These are phyloP conservation scores for Gambusia yucatana DNA, from an alignment of 2,797 vertebrate genomes.

Conservation along the genomic window DNA sequence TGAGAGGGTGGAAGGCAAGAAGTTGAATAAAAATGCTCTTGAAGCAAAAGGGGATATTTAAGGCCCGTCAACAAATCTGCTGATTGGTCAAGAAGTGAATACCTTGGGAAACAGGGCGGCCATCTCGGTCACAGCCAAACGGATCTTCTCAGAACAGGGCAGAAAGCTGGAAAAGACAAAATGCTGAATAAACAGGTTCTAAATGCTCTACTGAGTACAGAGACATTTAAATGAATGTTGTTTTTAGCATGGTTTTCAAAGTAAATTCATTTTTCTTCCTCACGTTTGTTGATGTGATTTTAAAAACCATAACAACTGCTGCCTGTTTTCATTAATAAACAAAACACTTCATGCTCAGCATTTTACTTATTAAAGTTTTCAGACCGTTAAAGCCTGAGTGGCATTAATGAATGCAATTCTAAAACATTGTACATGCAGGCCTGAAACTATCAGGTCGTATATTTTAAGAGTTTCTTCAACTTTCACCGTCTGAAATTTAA, in stretches of 20 bases:
- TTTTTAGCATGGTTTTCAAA: background rate
- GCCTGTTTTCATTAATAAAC: background rate
- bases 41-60: constrained; percentile 1
- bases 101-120: constrained; percentile 97
- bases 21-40: constrained; percentile 32
- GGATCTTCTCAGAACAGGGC: constrained; percentile 97
- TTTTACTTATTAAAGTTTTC: too few relatives aligned
- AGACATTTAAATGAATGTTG: background rate
- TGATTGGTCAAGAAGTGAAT: constrained; percentile 56
- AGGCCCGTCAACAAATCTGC: background rate
- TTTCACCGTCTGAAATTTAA: background rate
- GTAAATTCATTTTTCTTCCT: background rate
- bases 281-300: background rate
- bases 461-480: background rate
- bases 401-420: background rate
- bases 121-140: constrained; percentile 97
- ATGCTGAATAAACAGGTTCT: background rate
- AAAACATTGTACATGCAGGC: background rate
- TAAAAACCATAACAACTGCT: background rate
- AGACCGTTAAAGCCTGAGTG: too few relatives aligned
- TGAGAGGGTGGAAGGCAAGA: background rate
- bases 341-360: background rate
- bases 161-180: constrained; percentile 85
- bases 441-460: background rate
- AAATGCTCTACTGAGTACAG: background rate